Base-by-base conservation (phyloP, 2,888 invertebrate genomes). In the Gymnosoma rotundatum region DNA sequence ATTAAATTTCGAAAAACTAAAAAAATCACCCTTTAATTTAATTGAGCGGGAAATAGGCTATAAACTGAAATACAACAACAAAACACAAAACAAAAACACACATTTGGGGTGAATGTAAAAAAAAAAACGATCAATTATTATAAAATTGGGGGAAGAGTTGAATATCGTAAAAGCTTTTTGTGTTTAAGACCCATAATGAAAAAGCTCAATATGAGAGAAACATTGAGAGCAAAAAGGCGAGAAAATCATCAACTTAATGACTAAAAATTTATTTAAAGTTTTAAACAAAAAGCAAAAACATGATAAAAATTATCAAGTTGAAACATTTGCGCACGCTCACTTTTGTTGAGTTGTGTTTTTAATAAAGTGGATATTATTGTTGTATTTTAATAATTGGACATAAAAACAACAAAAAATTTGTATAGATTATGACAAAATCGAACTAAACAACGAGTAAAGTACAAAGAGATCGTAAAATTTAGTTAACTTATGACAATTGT, bases 401-500 rank as follows among this genome's bases (percentile, higher is more conserved):
- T 56, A 32, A 36, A 64, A 75, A 52, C 75, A 66, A 21, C n/a
- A 78, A 63, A 42, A 60, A 60, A 38, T 25, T 72, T 74, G 52
- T 74, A 70, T 70, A 72, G 70, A 69, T 82, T 82, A 85, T 76
- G 66, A 79, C 75, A 82, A 82, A 75, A 74, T 74, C 80, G 66
- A 69, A 73, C 61, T 61, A 63, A 83, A 63, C 83, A 64, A 84
- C 73, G 70, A 81, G 73, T 78, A 84, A 76, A 81, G 69, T 76
- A 73, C 48, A 80, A 81, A 81, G 78, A 81, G 78, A 85, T 87
- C 86, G 78, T 78, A 79, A 60, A 78, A 83, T 66, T 87, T 75
- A 87, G 89, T 90, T 89, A 86, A 86, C 86, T 87, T 83, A 86
- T 87, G 87, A 88, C 88, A 88, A 88, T 86, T 89, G 88, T 85